Evolutionary conservation across 2,888 invertebrate genomes (phyloP).

Genomic region (Xestia rhomboidea): DNA sequence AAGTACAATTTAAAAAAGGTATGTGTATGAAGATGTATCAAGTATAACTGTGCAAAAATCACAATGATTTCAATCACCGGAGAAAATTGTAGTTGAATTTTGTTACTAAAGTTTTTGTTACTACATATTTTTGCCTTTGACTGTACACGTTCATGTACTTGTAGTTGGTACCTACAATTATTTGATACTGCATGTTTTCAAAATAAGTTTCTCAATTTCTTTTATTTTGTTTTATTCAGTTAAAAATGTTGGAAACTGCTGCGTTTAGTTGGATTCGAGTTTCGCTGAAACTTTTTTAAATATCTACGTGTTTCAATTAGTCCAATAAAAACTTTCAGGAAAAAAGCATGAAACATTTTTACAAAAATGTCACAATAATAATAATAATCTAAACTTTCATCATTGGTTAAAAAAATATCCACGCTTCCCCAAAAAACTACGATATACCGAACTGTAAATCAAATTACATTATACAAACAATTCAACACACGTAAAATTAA

Average conservation of each 20-base stretch:
- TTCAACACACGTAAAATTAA: not conserved
- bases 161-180: not conserved
- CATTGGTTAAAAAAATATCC: not conserved
- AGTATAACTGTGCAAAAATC: not conserved
- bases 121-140: not conserved
- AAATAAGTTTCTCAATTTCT: constrained; percentile 4
- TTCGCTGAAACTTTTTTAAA: constrained; percentile 3
- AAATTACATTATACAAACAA: not conserved
- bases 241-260: constrained; percentile 29
- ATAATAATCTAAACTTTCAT: not conserved
- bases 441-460: not conserved
- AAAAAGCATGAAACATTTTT: not conserved
- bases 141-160: not conserved
- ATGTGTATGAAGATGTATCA: not conserved
- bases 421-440: not conserved
- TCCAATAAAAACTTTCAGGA: not conserved
- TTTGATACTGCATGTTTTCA: constrained; percentile 26
- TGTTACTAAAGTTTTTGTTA: not conserved
- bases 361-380: not conserved
- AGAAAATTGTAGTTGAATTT: not conserved
- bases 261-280: constrained; percentile 5
- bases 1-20: not conserved
- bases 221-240: constrained; percentile 19
- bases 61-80: not conserved
- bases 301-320: not conserved